Percentiles rank a stretch among this genome's conserved stretches.
Evolutionary conservation across 1,140 invertebrate species (phyloP).

Genomic region (Conopomorpha cramerella): DNA sequence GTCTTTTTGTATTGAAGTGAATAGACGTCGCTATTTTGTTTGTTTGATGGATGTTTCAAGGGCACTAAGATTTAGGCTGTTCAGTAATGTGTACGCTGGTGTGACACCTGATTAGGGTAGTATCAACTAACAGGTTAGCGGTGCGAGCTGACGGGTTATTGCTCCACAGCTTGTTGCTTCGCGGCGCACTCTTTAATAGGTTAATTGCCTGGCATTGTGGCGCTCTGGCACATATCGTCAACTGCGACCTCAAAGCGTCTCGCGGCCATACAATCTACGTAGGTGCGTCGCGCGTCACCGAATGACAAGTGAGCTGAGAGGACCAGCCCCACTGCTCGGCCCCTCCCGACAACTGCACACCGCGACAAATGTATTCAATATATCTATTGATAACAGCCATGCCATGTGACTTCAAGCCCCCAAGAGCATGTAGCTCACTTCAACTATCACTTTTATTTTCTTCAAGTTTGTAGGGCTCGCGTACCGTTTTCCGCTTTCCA

Average conservation of each 20-base stretch:
- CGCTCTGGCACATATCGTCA: constrained; percentile 41
- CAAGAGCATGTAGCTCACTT: no score
- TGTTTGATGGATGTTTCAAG: constrained; percentile 1
- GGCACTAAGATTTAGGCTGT: no score
- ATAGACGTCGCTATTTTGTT: no score
- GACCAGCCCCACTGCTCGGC: no score
- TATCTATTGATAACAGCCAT: no score
- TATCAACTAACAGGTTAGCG: constrained; percentile 21
- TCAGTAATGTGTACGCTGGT: no score
- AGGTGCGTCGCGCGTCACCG: constrained; percentile 22
- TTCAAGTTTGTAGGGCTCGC: neutral
- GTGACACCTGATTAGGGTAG: constrained; percentile 1
- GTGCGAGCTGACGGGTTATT: constrained; percentile 26
- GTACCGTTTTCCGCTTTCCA: constrained; percentile 3
- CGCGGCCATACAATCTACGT: constrained; percentile 37
- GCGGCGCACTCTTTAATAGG: constrained; percentile 41
- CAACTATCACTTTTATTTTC: constrained; percentile 4
- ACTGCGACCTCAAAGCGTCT: constrained; percentile 44
- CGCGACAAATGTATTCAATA: no score
- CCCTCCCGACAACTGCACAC: no score
- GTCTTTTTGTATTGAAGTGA: no score
- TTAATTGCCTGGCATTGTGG: constrained; percentile 52
- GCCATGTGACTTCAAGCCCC: no score
- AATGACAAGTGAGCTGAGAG: no score
- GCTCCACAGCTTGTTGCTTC: constrained; percentile 24